phyloP scores from a whole-genome alignment of 2,888 invertebrate genomes.

The Zhuqinia jingwanae region DNA sequence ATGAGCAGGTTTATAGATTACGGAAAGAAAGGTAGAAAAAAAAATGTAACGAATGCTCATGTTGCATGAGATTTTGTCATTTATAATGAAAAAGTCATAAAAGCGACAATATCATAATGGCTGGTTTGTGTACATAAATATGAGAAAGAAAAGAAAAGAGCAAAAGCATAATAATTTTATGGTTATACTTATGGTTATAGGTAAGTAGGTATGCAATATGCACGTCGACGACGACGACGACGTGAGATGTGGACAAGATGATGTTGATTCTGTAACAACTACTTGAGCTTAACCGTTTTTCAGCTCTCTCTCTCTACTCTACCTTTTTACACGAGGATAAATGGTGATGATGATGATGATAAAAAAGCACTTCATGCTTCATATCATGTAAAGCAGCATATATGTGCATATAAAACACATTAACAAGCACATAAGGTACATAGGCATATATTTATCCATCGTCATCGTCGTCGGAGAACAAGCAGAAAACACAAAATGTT shows the following conservation, averaged over 20 bases:
- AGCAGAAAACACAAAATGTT: not conserved
- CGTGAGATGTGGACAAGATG: conserved; percentile 19
- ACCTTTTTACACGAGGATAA: conserved; percentile 15
- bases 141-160: not conserved
- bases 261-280: conserved; percentile 53
- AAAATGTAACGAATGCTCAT: not conserved
- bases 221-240: too few relatives aligned
- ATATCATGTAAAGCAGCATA: not conserved
- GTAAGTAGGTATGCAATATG: too few relatives aligned
- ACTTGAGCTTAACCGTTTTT: conserved; percentile 66
- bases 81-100: not conserved
- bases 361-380: conserved; percentile 19
- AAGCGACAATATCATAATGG: not conserved
- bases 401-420: not conserved
- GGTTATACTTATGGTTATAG: too few relatives aligned
- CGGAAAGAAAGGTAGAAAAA: not conserved
- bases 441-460: conserved; percentile 14
- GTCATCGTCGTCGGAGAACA: not conserved
- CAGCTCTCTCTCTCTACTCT: not conserved
- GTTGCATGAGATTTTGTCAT: conserved; percentile 26
- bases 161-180: too few relatives aligned
- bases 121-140: conserved; percentile 2
- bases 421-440: too few relatives aligned
- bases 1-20: not conserved
- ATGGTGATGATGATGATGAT: conserved; percentile 37